Evolutionary conservation across 2,113 vertebrate genomes (phyloP).

Genomic region (Mola mola): DNA sequence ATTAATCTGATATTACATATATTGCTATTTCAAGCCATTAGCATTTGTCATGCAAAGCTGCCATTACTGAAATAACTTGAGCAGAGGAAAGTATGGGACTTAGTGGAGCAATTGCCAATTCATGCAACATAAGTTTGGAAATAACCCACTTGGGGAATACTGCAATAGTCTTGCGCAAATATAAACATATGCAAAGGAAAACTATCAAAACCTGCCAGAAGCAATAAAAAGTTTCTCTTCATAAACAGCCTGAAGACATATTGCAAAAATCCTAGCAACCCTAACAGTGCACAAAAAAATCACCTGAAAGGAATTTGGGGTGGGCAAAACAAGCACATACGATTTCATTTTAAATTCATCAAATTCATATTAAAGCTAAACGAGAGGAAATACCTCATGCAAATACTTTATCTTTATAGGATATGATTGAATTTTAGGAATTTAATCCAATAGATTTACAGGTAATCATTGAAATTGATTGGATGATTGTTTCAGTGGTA

Average conservation of each 20-base stretch:
- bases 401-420: conserved; percentile 42
- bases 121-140: conserved; percentile 51
- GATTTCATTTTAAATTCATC: conserved; percentile 25
- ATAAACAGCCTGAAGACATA: conserved; percentile 53
- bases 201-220: conserved; percentile 40
- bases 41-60: conserved; percentile 35
- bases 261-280: conserved; percentile 36
- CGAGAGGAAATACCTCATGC: conserved; percentile 24
- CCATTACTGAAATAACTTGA: conserved; percentile 55
- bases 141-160: conserved; percentile 54
- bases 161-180: conserved; percentile 64
- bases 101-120: conserved; percentile 54
- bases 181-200: conserved; percentile 60
- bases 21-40: conserved; percentile 47
- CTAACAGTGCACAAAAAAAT: conserved; percentile 44
- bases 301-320: conserved; percentile 18
- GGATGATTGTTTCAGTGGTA: no score
- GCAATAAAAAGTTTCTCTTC: conserved; percentile 58
- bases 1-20: conserved; percentile 55
- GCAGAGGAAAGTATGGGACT: conserved; percentile 39
- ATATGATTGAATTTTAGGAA: conserved; percentile 43
- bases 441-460: conserved; percentile 35
- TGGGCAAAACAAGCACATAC: conserved; percentile 40
- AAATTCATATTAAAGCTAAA: conserved; percentile 18
- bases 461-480: conserved; percentile 33